A percentile compares a stretch with the other conserved stretches of the same genome.
Evolutionary conservation across 1,140 invertebrate genomes (phyloP).

Genomic region (Catajapyx aquilonaris): DNA sequence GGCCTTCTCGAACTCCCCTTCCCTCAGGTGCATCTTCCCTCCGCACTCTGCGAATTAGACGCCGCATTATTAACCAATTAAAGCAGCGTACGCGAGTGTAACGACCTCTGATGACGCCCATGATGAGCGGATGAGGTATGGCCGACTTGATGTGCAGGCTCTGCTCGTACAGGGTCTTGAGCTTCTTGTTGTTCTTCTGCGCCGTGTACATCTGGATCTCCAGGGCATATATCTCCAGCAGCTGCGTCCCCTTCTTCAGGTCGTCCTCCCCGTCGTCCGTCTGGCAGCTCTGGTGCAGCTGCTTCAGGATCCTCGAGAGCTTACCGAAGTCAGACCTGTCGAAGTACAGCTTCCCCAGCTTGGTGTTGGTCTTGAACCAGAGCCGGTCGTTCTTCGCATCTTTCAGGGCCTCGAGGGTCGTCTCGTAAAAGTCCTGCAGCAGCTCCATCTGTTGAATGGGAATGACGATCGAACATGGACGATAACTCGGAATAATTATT

Average conservation of each 20-base stretch:
- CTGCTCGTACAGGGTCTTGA: constrained; percentile 95
- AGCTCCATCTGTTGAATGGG: constrained; percentile 66
- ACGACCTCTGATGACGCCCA: constrained; percentile 95
- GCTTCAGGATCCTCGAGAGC: constrained; percentile 89
- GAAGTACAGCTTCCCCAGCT: constrained; percentile 95
- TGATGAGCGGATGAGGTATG: constrained; percentile 97
- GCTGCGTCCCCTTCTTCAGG: constrained; percentile 93
- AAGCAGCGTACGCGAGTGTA: too few relatives aligned
- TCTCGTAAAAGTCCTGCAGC: constrained; percentile 99
- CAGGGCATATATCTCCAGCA: constrained; percentile 95
- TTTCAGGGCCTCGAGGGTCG: constrained; percentile 90
- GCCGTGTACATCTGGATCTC: constrained; percentile 99
- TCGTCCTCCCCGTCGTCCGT: constrained; percentile 99
- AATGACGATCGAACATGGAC: too few relatives aligned
- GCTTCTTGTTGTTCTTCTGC: constrained; percentile 98
- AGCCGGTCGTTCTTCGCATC: constrained; percentile 97
- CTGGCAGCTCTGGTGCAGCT: constrained; percentile 89
- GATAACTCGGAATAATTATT: too few relatives aligned
- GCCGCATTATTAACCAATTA: neutral
- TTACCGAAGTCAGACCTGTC: constrained; percentile 89
- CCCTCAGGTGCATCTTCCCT: constrained; percentile 97
- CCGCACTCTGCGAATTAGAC: constrained; percentile 63
- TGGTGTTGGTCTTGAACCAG: constrained; percentile 99
- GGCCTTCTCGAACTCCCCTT: constrained; percentile 96
- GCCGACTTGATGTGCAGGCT: constrained; percentile 97